These are phyloP conservation scores for Pachymerium ferrugineum DNA, from an alignment of 2,888 invertebrate species.

Conservation along the genomic window DNA sequence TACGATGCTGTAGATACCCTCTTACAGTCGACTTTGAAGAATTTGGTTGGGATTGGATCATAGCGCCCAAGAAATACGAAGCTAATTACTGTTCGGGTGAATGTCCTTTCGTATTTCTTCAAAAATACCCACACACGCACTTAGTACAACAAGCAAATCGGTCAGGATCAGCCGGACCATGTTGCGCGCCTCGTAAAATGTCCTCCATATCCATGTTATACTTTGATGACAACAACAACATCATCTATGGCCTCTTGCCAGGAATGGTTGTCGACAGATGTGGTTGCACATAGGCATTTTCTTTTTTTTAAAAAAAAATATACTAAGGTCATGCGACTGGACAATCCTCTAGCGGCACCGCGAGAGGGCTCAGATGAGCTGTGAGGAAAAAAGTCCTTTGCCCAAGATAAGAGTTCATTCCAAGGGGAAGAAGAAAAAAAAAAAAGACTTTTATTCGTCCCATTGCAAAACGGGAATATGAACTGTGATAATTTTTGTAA, in stretches of 20 bases:
- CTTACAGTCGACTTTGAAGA: slow-evolving; percentile 87
- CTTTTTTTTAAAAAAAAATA: background rate
- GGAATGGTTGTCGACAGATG: slow-evolving; percentile 93
- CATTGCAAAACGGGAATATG: no score
- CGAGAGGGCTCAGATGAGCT: background rate
- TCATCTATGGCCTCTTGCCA: slow-evolving; percentile 79
- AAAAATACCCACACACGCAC: slow-evolving; percentile 82
- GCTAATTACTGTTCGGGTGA: slow-evolving; percentile 95
- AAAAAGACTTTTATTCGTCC: background rate
- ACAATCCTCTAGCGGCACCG: background rate
- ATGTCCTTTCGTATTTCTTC: slow-evolving; percentile 80
- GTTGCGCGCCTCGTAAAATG: slow-evolving; percentile 86
- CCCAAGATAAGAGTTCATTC: background rate
- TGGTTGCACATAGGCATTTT: slow-evolving; percentile 70
- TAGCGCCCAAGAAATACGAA: slow-evolving; percentile 89
- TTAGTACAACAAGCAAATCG: slow-evolving; percentile 73
- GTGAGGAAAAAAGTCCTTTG: background rate
- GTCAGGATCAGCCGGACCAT: slow-evolving; percentile 73
- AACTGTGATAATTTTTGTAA: slow-evolving; percentile 19
- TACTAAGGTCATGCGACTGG: background rate
- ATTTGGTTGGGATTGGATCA: slow-evolving; percentile 97
- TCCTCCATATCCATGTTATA: slow-evolving; percentile 75
- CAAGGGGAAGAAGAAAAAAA: background rate
- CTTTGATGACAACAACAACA: slow-evolving; percentile 80
- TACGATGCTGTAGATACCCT: slow-evolving; percentile 89